Conservation (phyloP, 2,113 vertebrate genomes). For the Cebus imitator region DNA sequence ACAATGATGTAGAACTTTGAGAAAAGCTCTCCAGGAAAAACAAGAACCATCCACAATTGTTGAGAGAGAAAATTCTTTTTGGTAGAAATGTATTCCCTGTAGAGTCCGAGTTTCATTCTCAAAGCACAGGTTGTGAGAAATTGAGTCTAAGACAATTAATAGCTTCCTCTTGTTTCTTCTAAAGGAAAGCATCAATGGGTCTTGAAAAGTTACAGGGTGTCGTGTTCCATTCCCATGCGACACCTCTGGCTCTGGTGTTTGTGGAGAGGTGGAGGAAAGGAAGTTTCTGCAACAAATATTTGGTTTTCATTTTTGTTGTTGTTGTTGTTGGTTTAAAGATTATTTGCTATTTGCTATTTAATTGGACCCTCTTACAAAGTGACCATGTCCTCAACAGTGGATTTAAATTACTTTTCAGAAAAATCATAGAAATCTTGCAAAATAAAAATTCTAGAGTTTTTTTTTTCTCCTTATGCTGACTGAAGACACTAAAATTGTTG, state of each 20-base stretch:
- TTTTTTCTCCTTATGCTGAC: conserved; percentile 22
- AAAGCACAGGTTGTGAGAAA: neutral
- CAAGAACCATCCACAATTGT: too few species aligned
- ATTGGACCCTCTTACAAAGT: neutral
- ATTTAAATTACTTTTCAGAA: conserved; percentile 54
- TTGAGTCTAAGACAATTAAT: conserved; percentile 36
- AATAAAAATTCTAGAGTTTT: neutral
- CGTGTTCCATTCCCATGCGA: neutral
- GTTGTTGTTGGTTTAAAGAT: too few species aligned
- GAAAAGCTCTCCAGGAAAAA: neutral
- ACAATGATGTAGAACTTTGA: neutral
- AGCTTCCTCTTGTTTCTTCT: neutral
- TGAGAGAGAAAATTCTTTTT: neutral
- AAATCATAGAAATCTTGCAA: conserved; percentile 32
- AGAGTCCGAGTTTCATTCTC: neutral
- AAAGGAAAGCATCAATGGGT: neutral
- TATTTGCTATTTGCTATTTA: neutral
- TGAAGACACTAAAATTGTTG: neutral
- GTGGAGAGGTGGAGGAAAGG: neutral
- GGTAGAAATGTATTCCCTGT: neutral
- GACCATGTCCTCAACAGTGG: neutral
- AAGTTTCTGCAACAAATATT: neutral
- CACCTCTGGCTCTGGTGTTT: neutral
- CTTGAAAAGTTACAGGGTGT: neutral
- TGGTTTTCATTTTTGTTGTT: neutral